Percentiles rank a stretch among this genome's conserved stretches.
phyloP scores from a whole-genome alignment of 2,888 invertebrate species.

The Drosophila fungiperda region DNA sequence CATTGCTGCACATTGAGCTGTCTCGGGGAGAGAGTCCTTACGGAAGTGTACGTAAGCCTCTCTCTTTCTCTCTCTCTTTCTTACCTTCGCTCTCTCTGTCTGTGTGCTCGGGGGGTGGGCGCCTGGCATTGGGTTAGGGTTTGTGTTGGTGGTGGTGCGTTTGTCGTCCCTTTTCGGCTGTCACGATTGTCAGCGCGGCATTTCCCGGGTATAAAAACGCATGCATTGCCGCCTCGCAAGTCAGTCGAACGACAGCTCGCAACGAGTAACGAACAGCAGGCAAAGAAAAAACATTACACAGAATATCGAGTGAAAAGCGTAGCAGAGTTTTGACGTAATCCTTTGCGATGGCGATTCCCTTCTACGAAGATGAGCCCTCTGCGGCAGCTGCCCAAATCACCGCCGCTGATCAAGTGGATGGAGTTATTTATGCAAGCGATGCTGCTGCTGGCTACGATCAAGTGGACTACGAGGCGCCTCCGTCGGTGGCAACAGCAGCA shows the following conservation, averaged over 20 bases:
- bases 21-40: constrained; percentile 27
- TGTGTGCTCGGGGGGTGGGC: constrained; percentile 38
- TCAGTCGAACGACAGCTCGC: constrained; percentile 66
- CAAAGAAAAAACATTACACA: constrained; percentile 2
- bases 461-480: constrained; percentile 70
- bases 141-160: constrained; percentile 44
- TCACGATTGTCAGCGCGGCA: constrained; percentile 32
- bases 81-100: background rate
- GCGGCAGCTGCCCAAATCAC: constrained; percentile 45
- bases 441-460: constrained; percentile 57
- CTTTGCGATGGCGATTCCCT: constrained; percentile 82
- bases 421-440: constrained; percentile 46
- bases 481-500: constrained; percentile 25
- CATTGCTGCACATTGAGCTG: constrained; percentile 60
- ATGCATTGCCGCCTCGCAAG: constrained; percentile 45
- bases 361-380: constrained; percentile 77
- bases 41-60: constrained; percentile 48
- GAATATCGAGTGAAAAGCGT: constrained; percentile 8
- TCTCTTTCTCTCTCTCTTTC: constrained; percentile 8
- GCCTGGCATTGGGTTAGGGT: constrained; percentile 60
- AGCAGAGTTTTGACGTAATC: constrained; percentile 44
- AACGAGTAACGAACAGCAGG: constrained; percentile 28
- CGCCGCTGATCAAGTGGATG: constrained; percentile 80
- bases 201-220: constrained; percentile 77
- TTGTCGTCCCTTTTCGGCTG: constrained; percentile 42